phyloP scores from a whole-genome alignment of 2,113 vertebrate genomes.

The Aspidoscelis tigris region DNA sequence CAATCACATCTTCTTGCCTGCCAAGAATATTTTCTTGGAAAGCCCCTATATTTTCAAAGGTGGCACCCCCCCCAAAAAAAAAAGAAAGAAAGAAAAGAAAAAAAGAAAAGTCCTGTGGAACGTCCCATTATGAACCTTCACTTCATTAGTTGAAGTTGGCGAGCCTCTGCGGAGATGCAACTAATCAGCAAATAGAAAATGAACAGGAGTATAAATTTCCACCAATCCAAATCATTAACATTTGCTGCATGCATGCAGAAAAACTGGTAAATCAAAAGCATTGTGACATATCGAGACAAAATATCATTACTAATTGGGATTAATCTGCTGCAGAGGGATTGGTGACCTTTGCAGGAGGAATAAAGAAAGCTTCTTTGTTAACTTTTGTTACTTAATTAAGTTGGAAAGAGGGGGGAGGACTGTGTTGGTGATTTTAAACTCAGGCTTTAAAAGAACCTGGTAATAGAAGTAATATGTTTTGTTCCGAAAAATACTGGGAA shows the following conservation, averaged over 20 bases:
- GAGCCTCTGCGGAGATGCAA: slow-evolving; percentile 77
- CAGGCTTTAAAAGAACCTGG: too few species aligned
- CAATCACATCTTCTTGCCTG: slow-evolving; percentile 75
- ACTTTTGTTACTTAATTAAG: slow-evolving; percentile 70
- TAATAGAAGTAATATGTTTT: not conserved
- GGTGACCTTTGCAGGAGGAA: slow-evolving; percentile 66
- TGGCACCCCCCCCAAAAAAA: slow-evolving; percentile 72
- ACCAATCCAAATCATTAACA: slow-evolving; percentile 85
- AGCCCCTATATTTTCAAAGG: slow-evolving; percentile 79
- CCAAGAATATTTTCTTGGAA: slow-evolving; percentile 70
- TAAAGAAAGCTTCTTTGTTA: slow-evolving; percentile 73
- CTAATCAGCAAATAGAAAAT: slow-evolving; percentile 85
- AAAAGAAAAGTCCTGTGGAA: slow-evolving; percentile 54
- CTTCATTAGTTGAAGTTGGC: slow-evolving; percentile 81
- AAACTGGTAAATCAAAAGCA: slow-evolving; percentile 84
- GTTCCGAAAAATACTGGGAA: not conserved
- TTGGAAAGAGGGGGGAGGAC: slow-evolving; percentile 36
- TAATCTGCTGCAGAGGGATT: slow-evolving; percentile 82
- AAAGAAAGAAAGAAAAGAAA: slow-evolving; percentile 55
- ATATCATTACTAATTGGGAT: slow-evolving; percentile 88
- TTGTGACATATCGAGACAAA: slow-evolving; percentile 81
- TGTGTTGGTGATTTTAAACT: not conserved
- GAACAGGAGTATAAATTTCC: slow-evolving; percentile 81
- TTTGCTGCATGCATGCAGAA: slow-evolving; percentile 80
- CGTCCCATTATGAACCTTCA: slow-evolving; percentile 77